These are phyloP conservation scores for Anguilla rostrata DNA, from an alignment of 2,113 vertebrate species.

Conservation along the genomic window DNA sequence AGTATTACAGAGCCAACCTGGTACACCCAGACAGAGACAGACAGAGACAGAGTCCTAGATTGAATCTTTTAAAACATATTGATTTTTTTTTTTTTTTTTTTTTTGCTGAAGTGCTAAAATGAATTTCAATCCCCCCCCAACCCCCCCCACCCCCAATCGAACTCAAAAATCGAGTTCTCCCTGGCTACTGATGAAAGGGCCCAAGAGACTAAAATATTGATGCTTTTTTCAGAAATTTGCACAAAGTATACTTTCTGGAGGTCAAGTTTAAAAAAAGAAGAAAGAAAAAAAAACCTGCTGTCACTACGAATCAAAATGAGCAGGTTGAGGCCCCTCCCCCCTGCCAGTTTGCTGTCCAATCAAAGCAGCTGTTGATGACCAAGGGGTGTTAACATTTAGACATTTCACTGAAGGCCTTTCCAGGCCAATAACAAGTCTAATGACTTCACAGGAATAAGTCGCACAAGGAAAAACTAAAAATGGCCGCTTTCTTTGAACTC, in stretches of 20 bases:
- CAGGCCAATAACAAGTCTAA: no score
- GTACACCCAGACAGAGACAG: neutral
- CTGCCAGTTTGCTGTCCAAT: no score
- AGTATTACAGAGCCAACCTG: neutral
- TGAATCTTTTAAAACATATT: neutral
- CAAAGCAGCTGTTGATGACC: no score
- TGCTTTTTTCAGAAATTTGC: neutral
- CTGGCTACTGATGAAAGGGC: neutral
- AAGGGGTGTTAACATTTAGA: no score
- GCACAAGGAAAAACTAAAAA: no score
- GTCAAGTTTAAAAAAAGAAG: neutral
- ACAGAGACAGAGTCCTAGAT: neutral
- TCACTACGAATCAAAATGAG: neutral
- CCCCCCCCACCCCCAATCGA: neutral
- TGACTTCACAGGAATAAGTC: no score
- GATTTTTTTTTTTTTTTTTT: neutral
- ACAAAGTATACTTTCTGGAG: neutral
- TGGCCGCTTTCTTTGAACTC: no score
- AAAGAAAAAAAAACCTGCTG: neutral
- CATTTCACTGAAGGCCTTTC: no score
- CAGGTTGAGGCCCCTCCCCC: no score
- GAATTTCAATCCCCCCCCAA: neutral
- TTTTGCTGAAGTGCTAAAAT: neutral
- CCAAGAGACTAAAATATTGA: neutral
- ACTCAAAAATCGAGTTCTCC: neutral